These are phyloP conservation scores for Serrognathus titanus DNA, from an alignment of 2,888 invertebrate species.

Conservation along the genomic window DNA sequence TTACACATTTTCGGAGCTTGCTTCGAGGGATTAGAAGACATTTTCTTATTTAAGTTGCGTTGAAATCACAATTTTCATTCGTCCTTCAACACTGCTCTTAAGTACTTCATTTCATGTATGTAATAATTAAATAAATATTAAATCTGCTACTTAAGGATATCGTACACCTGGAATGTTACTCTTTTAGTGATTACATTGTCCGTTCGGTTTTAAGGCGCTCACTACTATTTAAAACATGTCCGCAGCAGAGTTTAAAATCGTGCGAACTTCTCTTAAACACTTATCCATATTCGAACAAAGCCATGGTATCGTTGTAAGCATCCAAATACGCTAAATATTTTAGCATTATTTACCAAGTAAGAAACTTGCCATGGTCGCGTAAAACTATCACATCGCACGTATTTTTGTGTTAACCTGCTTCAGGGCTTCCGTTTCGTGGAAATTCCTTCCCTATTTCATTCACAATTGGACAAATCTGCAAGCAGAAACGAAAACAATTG, in stretches of 20 bases:
- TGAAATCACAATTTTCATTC: slow-evolving; percentile 4
- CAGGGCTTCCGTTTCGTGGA: not conserved
- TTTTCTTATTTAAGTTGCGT: slow-evolving; percentile 31
- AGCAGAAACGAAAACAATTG: slow-evolving; percentile 38
- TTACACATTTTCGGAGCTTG: slow-evolving; percentile 48
- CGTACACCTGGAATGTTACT: not conserved
- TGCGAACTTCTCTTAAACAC: too few species aligned
- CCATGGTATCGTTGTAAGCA: slow-evolving; percentile 41
- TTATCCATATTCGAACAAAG: slow-evolving; percentile 50
- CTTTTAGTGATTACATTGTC: not conserved
- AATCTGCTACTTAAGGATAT: too few species aligned
- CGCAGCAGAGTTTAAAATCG: too few species aligned
- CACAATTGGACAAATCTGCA: slow-evolving; percentile 19
- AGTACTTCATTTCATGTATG: too few species aligned
- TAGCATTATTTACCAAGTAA: slow-evolving; percentile 7
- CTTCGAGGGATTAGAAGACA: slow-evolving; percentile 47
- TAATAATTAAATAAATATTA: too few species aligned
- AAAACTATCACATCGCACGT: slow-evolving; percentile 8
- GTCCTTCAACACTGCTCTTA: not conserved
- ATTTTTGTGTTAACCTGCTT: not conserved
- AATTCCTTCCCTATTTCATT: slow-evolving; percentile 17
- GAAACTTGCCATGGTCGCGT: slow-evolving; percentile 10
- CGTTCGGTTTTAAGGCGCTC: not conserved
- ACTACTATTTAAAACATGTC: too few species aligned
- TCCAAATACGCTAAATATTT: slow-evolving; percentile 7